Base-by-base conservation (phyloP, 2,113 vertebrate genomes). In the Casuarius casuarius region DNA sequence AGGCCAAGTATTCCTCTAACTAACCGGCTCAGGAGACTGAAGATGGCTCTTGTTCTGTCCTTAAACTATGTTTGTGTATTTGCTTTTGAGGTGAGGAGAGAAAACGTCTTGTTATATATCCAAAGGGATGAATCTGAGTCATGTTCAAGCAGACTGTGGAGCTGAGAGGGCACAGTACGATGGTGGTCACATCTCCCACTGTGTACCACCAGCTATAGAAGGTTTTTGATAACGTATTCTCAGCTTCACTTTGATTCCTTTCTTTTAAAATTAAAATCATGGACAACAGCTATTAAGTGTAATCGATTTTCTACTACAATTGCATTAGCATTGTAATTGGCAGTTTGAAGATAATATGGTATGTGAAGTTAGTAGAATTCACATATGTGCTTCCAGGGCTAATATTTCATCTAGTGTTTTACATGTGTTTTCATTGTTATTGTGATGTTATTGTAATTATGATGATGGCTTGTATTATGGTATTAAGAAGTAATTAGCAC, bases 351-450 rank as follows among this genome's bases (percentile, higher is more conserved):
- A 54, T 48, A 65, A 62, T 59, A 25, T 29, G 33, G 31, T 67
- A 65, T 72, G 25, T 31, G 51, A 72, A 12, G 4, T 63, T 33
- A 22, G 84, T 28, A 29, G 63, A 85, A 9, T 46, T 80, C 75
- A 68, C 7, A 23, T 49, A 74, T 74, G 68, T 65, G 67, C 38
- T 84, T 91, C 19, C 28, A 33, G 54, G 92, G 67, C 74, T 89
- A 68, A 80, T 67, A 92, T 33, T 90, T 83, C 29, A 65, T 91
- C 54, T 54, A 33, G 6, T 20, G 19, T 67, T 94, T 95, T 79
- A 51, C 81, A 59, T 44, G 67, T 89, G 70, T 74, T 96, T 92
- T 91, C 66, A 63, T 94, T 91, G n/a, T 94, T 94, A 63, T 65
- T 78, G 52, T 72, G 73, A 40, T 92, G 65, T 65, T 94, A 72